phyloP scores from a whole-genome alignment of 2,888 invertebrate species.

The Lithophane semibrunnea region DNA sequence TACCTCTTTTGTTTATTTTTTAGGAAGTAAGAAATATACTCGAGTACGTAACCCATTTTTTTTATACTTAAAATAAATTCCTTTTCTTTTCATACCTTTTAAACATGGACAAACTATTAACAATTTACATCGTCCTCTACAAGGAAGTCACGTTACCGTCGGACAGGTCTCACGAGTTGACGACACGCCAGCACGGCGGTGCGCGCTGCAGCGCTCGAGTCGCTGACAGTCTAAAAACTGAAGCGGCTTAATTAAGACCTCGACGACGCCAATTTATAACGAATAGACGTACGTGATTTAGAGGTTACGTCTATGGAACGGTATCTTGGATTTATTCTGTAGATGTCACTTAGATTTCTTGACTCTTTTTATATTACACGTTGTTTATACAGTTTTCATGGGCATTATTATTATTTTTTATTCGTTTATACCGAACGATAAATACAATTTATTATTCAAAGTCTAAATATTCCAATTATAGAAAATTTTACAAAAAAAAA shows the following conservation, averaged over 20 bases:
- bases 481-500: background rate
- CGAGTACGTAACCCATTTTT: background rate
- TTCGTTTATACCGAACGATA: background rate
- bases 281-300: constrained; percentile 56
- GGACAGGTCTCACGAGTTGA: constrained; percentile 46
- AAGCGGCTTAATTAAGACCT: constrained; percentile 55
- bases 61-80: no score
- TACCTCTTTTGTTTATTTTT: background rate
- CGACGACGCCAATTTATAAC: constrained; percentile 55
- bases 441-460: background rate
- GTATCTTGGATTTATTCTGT: constrained; percentile 18
- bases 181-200: constrained; percentile 29
- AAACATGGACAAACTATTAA: constrained; percentile 17
- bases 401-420: background rate
- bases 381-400: no score
- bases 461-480: background rate
- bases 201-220: constrained; percentile 6
- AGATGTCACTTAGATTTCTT: constrained; percentile 10
- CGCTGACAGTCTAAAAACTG: constrained; percentile 54
- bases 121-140: constrained; percentile 31
- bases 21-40: background rate
- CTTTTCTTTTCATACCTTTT: background rate
- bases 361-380: background rate
- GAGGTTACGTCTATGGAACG: constrained; percentile 28
- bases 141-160: constrained; percentile 54